A percentile compares a stretch with the other conserved stretches of the same genome.
These are phyloP conservation scores for Apeira syringaria DNA, from an alignment of 2,888 invertebrate species.

Conservation along the genomic window DNA sequence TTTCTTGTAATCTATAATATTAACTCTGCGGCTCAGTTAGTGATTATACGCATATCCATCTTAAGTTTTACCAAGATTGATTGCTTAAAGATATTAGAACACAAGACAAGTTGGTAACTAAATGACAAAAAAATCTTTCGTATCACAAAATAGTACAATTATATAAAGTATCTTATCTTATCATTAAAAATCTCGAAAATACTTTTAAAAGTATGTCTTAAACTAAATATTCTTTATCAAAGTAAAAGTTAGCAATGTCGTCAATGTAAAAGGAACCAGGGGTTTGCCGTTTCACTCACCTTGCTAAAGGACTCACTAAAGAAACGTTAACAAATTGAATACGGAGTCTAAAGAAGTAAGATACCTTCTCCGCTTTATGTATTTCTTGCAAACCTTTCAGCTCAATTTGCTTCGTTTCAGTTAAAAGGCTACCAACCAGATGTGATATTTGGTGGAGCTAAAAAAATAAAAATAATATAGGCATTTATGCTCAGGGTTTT, in stretches of 20 bases:
- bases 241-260: conserved; percentile 14
- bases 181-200: background rate
- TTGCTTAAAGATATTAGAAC: too few species aligned
- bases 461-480: too few species aligned
- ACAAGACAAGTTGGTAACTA: too few species aligned
- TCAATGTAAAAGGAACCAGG: conserved; percentile 12
- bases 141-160: too few species aligned
- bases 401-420: conserved; percentile 60
- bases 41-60: too few species aligned
- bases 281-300: conserved; percentile 11
- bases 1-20: too few species aligned
- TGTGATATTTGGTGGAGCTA: conserved; percentile 33
- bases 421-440: conserved; percentile 53
- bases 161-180: too few species aligned
- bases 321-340: conserved; percentile 30
- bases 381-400: conserved; percentile 63
- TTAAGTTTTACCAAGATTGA: too few species aligned
- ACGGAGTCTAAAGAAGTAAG: conserved; percentile 29
- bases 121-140: too few species aligned
- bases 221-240: conserved; percentile 3
- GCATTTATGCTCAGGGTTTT: too few species aligned
- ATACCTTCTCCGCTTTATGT: conserved; percentile 40
- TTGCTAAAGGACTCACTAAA: conserved; percentile 14
- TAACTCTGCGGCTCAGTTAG: too few species aligned
- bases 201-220: background rate